phyloP scores from a whole-genome alignment of 2,888 invertebrate genomes.

The Augiades crinisus region DNA sequence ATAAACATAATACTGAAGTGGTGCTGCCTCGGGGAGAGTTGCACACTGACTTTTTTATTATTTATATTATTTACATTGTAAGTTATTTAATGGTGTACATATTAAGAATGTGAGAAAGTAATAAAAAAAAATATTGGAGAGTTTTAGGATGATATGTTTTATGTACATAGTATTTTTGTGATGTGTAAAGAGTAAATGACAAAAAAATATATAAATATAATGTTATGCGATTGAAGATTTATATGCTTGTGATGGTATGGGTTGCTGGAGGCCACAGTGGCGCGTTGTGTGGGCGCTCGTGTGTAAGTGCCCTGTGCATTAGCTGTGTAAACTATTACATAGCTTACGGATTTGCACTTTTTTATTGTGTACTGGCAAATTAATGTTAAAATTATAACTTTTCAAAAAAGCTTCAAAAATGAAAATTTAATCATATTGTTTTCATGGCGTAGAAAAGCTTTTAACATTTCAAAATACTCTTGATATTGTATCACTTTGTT shows the following conservation, averaged over 20 bases:
- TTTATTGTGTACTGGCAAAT: conserved; percentile 8
- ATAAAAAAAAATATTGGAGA: conserved; percentile 57
- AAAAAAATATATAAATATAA: conserved; percentile 49
- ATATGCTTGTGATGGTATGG: conserved; percentile 20
- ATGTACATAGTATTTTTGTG: conserved; percentile 74
- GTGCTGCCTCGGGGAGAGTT: conserved; percentile 50
- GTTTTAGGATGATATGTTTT: conserved; percentile 58
- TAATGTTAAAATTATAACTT: background rate
- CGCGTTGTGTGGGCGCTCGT: conserved; percentile 17
- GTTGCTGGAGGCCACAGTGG: conserved; percentile 2
- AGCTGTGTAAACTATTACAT: conserved; percentile 1
- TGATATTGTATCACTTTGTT: too few species aligned
- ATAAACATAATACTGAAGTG: conserved; percentile 31
- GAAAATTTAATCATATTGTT: background rate
- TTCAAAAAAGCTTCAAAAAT: too few species aligned
- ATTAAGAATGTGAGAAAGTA: conserved; percentile 58
- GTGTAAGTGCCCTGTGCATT: too few species aligned
- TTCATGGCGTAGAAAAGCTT: too few species aligned
- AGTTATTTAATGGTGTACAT: conserved; percentile 76
- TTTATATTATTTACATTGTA: conserved; percentile 75
- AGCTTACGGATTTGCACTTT: background rate
- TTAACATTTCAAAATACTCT: too few species aligned
- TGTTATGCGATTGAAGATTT: conserved; percentile 29
- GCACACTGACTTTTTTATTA: conserved; percentile 56
- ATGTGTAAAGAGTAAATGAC: conserved; percentile 70